These are phyloP conservation scores for Drosophila hamatofila DNA, from an alignment of 2,888 invertebrate species.

Conservation along the genomic window DNA sequence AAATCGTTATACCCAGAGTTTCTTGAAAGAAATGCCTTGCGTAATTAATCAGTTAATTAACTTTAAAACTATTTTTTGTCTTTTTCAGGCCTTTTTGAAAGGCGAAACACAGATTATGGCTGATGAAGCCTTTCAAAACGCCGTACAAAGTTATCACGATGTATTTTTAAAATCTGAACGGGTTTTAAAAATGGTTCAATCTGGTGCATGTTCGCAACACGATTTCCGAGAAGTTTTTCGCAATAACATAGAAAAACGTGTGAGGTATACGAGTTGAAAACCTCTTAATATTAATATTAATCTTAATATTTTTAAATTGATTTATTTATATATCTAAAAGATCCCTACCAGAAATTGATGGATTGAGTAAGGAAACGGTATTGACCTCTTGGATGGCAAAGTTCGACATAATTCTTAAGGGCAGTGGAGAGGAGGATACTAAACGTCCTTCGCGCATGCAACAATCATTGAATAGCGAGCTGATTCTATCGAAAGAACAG, in stretches of 20 bases:
- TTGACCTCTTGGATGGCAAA: constrained; percentile 99
- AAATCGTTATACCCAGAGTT: too few species aligned
- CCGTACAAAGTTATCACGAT: constrained; percentile 97
- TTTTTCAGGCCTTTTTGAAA: constrained; percentile 93
- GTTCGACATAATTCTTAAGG: constrained; percentile 99
- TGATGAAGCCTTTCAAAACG: constrained; percentile 99
- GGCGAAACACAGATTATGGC: constrained; percentile 99
- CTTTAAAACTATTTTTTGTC: neutral
- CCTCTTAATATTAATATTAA: neutral
- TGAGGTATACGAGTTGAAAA: constrained; percentile 87
- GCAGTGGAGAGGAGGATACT: constrained; percentile 94
- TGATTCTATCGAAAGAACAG: constrained; percentile 99
- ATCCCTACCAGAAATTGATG: constrained; percentile 99
- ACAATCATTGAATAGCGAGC: constrained; percentile 95
- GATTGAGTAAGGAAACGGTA: constrained; percentile 99
- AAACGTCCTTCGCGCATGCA: constrained; percentile 95
- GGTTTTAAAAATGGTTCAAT: constrained; percentile 97
- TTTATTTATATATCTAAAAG: constrained; percentile 85
- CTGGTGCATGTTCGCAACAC: constrained; percentile 98
- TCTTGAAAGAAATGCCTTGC: too few species aligned
- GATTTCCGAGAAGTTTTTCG: constrained; percentile 99
- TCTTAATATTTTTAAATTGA: neutral
- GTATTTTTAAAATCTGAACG: constrained; percentile 99
- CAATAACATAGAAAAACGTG: constrained; percentile 99
- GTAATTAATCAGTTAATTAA: too few species aligned